Conservation (phyloP, 2,113 vertebrate species). For the Ptilonorhynchus violaceus region DNA sequence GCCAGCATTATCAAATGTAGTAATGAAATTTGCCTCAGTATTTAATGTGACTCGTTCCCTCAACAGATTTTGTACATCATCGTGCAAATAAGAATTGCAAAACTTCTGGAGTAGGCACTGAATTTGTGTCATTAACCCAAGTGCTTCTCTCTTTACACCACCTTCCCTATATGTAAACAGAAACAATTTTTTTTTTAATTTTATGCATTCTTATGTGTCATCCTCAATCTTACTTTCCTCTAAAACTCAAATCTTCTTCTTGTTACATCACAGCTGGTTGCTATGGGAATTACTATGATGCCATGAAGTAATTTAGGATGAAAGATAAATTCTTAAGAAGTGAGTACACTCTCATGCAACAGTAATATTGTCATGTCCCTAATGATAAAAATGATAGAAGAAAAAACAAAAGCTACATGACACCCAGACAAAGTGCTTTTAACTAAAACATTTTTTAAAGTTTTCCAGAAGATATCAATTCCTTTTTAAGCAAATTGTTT, state of each 20-base stretch:
- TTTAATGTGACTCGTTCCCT: neutral
- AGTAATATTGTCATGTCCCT: slow-evolving; percentile 56
- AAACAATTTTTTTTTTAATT: neutral
- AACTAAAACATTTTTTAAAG: slow-evolving; percentile 70
- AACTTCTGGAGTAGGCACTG: neutral
- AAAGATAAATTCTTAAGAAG: slow-evolving; percentile 58
- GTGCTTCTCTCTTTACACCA: neutral
- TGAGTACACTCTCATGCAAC: slow-evolving; percentile 35
- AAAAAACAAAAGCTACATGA: slow-evolving; percentile 66
- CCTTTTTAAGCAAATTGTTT: slow-evolving; percentile 67
- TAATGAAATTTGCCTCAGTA: neutral
- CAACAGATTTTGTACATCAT: neutral
- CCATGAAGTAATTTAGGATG: slow-evolving; percentile 42
- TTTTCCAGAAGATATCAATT: slow-evolving; percentile 70
- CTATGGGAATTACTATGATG: neutral
- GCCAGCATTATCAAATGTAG: neutral
- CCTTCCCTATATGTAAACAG: neutral
- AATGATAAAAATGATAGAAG: slow-evolving; percentile 71
- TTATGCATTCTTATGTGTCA: neutral
- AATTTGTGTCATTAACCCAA: neutral
- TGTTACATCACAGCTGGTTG: neutral
- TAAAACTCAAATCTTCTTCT: neutral
- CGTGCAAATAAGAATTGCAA: neutral
- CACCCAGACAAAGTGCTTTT: slow-evolving; percentile 70
- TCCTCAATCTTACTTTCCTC: neutral